A percentile compares a stretch with the other conserved stretches of the same genome.
These are phyloP conservation scores for Parazoanthus atlanticus DNA, from an alignment of 92 coral and sea anemone species.

Conservation along the genomic window DNA sequence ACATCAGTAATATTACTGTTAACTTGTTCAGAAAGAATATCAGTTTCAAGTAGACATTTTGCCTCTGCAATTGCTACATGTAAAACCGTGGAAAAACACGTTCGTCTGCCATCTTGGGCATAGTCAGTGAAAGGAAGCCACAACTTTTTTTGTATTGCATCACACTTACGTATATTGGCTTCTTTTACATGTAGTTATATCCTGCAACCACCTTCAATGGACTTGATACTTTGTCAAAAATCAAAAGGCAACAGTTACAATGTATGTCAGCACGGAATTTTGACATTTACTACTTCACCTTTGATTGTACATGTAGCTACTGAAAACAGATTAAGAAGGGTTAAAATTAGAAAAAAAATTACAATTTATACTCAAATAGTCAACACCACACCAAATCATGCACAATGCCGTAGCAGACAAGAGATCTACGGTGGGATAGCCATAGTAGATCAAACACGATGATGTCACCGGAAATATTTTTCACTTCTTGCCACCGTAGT, in stretches of 20 bases:
- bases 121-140: too few relatives aligned
- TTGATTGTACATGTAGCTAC: constrained; percentile 35
- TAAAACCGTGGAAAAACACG: too few relatives aligned
- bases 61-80: too few relatives aligned
- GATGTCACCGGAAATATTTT: constrained; percentile 34
- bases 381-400: constrained; percentile 33
- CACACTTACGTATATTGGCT: too few relatives aligned
- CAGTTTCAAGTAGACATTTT: too few relatives aligned
- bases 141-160: too few relatives aligned
- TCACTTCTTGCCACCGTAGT: constrained; percentile 47
- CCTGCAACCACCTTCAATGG: constrained; percentile 15
- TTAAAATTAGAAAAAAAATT: too few relatives aligned
- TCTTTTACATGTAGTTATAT: too few relatives aligned
- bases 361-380: constrained; percentile 50
- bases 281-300: constrained; percentile 26
- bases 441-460: constrained; percentile 25
- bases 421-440: constrained; percentile 54
- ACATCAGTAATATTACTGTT: too few relatives aligned
- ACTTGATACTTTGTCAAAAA: constrained; percentile 9
- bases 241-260: constrained; percentile 18
- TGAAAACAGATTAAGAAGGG: too few relatives aligned
- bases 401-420: constrained; percentile 30
- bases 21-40: too few relatives aligned
- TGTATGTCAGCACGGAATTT: constrained; percentile 5
- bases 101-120: too few relatives aligned